These are phyloP conservation scores for Salmo trutta DNA, from an alignment of 2,797 vertebrate species.

Conservation along the genomic window DNA sequence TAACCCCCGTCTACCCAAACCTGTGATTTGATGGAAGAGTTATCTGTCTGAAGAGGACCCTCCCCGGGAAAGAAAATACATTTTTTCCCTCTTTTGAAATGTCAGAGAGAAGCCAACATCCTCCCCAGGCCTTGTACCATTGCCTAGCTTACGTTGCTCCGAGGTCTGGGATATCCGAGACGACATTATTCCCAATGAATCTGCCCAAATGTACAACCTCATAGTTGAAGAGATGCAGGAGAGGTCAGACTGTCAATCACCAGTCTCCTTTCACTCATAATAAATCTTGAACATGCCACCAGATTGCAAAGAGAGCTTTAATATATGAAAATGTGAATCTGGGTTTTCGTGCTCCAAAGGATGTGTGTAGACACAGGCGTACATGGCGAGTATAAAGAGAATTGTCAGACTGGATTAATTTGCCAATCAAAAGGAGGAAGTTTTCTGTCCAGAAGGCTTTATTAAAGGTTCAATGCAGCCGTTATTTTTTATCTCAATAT, in stretches of 20 bases:
- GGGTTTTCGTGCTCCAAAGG: background rate
- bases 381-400: background rate
- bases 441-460: conserved; percentile 42
- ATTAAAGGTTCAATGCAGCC: conserved; percentile 23
- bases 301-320: background rate
- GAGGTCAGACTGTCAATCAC: background rate
- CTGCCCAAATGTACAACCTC: background rate
- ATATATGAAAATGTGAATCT: background rate
- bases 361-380: background rate
- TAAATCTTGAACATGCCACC: background rate
- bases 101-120: too few relatives aligned
- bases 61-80: too few relatives aligned
- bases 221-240: background rate
- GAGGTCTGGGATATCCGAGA: too few relatives aligned
- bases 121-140: too few relatives aligned
- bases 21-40: too few relatives aligned
- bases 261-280: background rate
- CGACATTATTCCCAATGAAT: background rate
- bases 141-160: too few relatives aligned
- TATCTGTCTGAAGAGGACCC: too few relatives aligned
- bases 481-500: too few relatives aligned
- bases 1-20: too few relatives aligned
- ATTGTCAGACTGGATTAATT: conserved; percentile 34
- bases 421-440: conserved; percentile 41
- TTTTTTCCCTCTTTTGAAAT: too few relatives aligned